phyloP scores from a whole-genome alignment of 2,888 invertebrate genomes.

The Neoascia interrupta region DNA sequence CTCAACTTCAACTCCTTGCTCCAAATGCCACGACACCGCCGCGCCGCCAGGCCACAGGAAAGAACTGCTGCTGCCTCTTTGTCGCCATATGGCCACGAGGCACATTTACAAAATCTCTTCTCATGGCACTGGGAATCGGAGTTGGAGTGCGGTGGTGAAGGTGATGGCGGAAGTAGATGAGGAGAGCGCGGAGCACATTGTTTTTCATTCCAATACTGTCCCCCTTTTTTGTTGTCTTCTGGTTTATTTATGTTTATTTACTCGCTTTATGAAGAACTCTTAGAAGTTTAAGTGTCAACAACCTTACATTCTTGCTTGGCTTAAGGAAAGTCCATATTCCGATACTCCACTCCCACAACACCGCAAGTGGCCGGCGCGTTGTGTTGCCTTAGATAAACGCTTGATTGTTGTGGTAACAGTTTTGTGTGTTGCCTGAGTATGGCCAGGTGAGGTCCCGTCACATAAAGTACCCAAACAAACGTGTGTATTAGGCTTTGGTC shows the following conservation, averaged over 20 bases:
- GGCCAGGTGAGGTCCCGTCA: constrained; percentile 26
- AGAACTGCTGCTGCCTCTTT: neutral
- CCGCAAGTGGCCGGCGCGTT: neutral
- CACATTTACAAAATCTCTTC: constrained; percentile 37
- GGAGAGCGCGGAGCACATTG: constrained; percentile 12
- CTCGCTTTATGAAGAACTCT: constrained; percentile 43
- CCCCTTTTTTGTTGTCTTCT: constrained; percentile 25
- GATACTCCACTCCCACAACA: constrained; percentile 23
- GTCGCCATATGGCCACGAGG: constrained; percentile 7
- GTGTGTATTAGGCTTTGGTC: constrained; percentile 3
- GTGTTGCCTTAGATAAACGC: constrained; percentile 21
- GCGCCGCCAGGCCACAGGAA: neutral
- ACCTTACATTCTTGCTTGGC: constrained; percentile 44
- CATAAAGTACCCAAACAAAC: constrained; percentile 3
- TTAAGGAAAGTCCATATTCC: constrained; percentile 14
- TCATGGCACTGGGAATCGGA: neutral
- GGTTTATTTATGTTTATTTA: constrained; percentile 20
- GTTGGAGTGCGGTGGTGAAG: neutral
- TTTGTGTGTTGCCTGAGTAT: neutral
- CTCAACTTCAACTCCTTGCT: constrained; percentile 44
- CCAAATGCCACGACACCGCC: constrained; percentile 29
- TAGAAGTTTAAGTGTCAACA: constrained; percentile 67
- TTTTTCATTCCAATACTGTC: constrained; percentile 59
- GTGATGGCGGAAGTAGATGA: neutral
- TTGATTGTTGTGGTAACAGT: neutral